phyloP scores from a whole-genome alignment of 2,888 invertebrate genomes.

The Petrolisthes manimaculis region DNA sequence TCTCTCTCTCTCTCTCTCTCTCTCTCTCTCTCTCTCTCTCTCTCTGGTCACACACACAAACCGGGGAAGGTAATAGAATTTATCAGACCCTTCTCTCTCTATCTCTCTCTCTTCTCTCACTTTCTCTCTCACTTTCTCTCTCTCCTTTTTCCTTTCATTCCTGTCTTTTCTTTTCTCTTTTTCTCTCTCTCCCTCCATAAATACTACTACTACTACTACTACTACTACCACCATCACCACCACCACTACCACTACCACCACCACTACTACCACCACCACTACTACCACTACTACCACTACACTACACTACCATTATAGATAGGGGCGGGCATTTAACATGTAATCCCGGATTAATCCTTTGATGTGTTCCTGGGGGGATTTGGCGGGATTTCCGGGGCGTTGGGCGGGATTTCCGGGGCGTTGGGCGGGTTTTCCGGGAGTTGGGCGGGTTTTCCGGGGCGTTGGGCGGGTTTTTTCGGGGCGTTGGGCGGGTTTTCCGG shows the following conservation, averaged over 20 bases:
- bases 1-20: constrained; percentile 14
- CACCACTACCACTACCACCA: not conserved
- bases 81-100: not conserved
- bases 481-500: constrained; percentile 9
- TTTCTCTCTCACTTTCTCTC: not conserved
- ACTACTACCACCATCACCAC: not conserved
- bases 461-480: too few species aligned
- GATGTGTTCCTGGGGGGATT: constrained; percentile 51
- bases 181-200: not conserved
- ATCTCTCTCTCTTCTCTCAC: not conserved
- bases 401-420: constrained; percentile 26
- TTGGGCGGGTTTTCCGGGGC: constrained; percentile 29
- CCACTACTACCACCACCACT: not conserved
- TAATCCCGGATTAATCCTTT: constrained; percentile 44
- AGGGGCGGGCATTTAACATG: constrained; percentile 41
- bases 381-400: too few species aligned
- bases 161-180: not conserved
- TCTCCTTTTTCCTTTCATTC: too few species aligned
- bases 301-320: not conserved
- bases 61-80: too few species aligned
- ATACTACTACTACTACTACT: constrained; percentile 5
- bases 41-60: not conserved
- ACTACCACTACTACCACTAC: constrained; percentile 3
- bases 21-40: not conserved
- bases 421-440: too few species aligned